Conservation (phyloP, 2,797 vertebrate genomes). For the Enteromius radiatus region DNA sequence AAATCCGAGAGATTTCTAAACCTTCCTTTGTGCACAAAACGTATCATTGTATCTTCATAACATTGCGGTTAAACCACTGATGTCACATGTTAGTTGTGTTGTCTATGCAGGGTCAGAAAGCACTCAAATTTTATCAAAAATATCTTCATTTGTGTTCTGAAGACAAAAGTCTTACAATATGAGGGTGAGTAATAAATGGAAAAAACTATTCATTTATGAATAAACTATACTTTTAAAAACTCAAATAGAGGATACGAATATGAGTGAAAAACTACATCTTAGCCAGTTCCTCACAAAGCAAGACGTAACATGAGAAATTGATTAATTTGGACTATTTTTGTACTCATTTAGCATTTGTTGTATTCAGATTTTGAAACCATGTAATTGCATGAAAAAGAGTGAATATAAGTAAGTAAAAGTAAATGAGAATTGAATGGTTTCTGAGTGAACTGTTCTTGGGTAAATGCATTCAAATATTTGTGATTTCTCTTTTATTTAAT, state of each 20-base stretch:
- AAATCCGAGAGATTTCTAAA: too few relatives aligned
- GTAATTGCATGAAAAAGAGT: neutral
- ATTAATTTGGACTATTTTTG: neutral
- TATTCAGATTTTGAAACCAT: neutral
- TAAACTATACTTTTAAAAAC: neutral
- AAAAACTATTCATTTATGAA: too few relatives aligned
- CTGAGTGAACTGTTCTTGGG: neutral
- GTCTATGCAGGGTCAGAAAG: too few relatives aligned
- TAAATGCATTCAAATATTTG: neutral
- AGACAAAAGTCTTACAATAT: too few relatives aligned
- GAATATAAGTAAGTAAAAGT: neutral
- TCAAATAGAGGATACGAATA: neutral
- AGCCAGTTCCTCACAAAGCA: neutral
- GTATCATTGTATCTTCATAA: too few relatives aligned
- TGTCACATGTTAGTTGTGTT: too few relatives aligned
- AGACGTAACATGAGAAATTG: neutral
- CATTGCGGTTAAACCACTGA: too few relatives aligned
- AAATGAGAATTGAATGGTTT: neutral
- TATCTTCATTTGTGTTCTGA: too few relatives aligned
- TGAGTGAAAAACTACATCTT: neutral
- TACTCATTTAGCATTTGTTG: neutral
- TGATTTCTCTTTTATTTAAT: slow-evolving; percentile 29
- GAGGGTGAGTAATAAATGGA: too few relatives aligned
- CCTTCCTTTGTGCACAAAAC: too few relatives aligned
- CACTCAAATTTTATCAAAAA: too few relatives aligned